Evolutionary conservation across 30 jellyfish, hydroid and myxozoan genomes (phyloP).

Genomic region (Aurelia sp.): DNA sequence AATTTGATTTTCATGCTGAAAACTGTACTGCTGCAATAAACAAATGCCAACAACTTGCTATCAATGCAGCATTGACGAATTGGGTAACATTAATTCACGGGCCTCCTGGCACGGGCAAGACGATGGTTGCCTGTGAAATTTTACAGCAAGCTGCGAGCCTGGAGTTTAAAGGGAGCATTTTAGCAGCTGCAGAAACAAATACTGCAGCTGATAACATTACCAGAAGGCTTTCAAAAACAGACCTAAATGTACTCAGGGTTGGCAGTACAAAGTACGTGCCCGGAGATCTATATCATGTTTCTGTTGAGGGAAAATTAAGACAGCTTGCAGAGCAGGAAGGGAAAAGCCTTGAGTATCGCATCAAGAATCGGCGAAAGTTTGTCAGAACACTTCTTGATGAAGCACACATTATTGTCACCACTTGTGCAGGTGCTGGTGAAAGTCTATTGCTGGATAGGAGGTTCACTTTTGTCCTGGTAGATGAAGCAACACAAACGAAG

Average conservation of each 20-base stretch:
- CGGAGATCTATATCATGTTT: slow-evolving; percentile 20
- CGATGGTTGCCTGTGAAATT: slow-evolving; percentile 39
- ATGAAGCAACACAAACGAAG: slow-evolving; percentile 49
- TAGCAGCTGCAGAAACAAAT: slow-evolving; percentile 47
- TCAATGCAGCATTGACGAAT: slow-evolving; percentile 17
- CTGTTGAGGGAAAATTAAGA: slow-evolving; percentile 30
- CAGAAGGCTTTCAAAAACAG: not conserved
- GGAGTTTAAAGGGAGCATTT: not conserved
- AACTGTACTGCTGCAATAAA: not conserved
- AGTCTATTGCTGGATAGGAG: not conserved
- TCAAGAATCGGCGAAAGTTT: slow-evolving; percentile 1
- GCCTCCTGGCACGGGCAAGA: slow-evolving; percentile 54
- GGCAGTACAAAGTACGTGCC: slow-evolving; percentile 25
- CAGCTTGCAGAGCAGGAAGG: slow-evolving; percentile 17
- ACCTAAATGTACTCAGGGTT: slow-evolving; percentile 22
- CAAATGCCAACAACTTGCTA: slow-evolving; percentile 4
- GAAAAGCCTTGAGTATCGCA: not conserved
- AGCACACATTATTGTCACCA: slow-evolving; percentile 28
- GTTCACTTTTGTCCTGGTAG: slow-evolving; percentile 28
- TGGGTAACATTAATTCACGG: slow-evolving; percentile 29
- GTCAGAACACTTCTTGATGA: not conserved
- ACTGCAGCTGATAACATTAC: slow-evolving; percentile 38
- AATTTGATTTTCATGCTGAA: not conserved
- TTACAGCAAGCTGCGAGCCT: not conserved
- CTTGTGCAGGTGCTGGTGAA: slow-evolving; percentile 53